Evolutionary conservation across 2,888 invertebrate genomes (phyloP).

Genomic region (Ditylenchus weischeri): DNA sequence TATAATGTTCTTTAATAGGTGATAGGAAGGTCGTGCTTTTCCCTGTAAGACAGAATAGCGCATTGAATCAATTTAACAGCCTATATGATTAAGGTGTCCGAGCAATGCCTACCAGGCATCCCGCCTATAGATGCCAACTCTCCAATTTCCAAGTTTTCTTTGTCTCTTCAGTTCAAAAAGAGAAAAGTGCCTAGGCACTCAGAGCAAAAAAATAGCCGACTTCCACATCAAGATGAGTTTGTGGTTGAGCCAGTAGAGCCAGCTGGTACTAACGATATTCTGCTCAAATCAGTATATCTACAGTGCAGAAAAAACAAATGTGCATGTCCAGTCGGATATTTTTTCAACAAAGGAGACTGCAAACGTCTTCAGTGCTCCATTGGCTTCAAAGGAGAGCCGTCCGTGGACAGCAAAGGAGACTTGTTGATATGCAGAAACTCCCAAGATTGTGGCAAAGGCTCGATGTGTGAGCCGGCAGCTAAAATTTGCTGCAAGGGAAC

Average conservation of each 20-base stretch:
- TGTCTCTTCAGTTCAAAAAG: too few species aligned
- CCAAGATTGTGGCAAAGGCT: constrained; percentile 34
- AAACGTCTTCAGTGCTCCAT: constrained; percentile 44
- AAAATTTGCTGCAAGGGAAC: constrained; percentile 53
- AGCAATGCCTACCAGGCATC: constrained; percentile 31
- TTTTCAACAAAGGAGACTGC: not conserved
- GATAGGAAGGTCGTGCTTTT: too few species aligned
- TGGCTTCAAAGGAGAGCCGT: constrained; percentile 51
- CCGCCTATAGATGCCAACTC: not conserved
- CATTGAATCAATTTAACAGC: too few species aligned
- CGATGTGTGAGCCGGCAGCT: constrained; percentile 50
- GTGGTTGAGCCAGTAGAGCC: too few species aligned
- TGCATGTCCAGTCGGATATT: not conserved
- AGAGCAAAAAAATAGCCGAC: too few species aligned
- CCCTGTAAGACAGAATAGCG: too few species aligned
- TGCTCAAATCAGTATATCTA: not conserved
- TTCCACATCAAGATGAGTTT: too few species aligned
- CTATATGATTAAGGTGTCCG: constrained; percentile 19
- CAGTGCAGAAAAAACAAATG: constrained; percentile 1
- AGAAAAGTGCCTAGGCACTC: too few species aligned
- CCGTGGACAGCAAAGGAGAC: constrained; percentile 44
- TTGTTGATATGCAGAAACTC: constrained; percentile 42
- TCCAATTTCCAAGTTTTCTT: too few species aligned
- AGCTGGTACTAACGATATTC: too few species aligned
- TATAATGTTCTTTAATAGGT: too few species aligned